Conservation (phyloP, 2,888 invertebrate species). For the Pristionchus exspectatus region DNA sequence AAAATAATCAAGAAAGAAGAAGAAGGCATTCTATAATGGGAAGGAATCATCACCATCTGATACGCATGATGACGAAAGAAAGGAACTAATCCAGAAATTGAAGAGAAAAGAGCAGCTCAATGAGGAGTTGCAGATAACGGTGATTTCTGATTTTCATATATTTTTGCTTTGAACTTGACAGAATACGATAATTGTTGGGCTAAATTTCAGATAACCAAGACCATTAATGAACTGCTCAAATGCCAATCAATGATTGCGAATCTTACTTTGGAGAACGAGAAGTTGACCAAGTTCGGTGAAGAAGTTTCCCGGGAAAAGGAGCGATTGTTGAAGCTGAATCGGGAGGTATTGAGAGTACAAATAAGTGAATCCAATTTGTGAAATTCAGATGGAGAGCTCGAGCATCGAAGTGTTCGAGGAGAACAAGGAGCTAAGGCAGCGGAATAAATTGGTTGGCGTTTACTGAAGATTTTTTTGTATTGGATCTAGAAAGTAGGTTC, state of each 20-base stretch:
- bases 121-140: background rate
- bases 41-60: background rate
- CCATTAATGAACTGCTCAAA: background rate
- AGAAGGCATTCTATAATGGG: background rate
- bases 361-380: background rate
- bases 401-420: background rate
- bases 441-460: background rate
- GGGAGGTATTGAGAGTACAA: background rate
- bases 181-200: background rate
- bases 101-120: background rate
- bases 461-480: too few species aligned
- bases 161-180: too few species aligned
- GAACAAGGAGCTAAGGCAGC: background rate
- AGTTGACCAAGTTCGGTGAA: background rate
- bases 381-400: background rate
- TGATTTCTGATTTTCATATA: background rate
- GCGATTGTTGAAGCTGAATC: background rate
- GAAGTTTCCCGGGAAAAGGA: background rate
- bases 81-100: background rate
- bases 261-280: background rate
- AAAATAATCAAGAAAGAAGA: background rate
- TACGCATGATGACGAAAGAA: background rate
- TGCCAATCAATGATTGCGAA: background rate
- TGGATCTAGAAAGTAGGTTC: too few species aligned
- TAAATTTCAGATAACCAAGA: background rate